Base-by-base conservation (phyloP, 2,888 invertebrate species). In the Amiota minor region DNA sequence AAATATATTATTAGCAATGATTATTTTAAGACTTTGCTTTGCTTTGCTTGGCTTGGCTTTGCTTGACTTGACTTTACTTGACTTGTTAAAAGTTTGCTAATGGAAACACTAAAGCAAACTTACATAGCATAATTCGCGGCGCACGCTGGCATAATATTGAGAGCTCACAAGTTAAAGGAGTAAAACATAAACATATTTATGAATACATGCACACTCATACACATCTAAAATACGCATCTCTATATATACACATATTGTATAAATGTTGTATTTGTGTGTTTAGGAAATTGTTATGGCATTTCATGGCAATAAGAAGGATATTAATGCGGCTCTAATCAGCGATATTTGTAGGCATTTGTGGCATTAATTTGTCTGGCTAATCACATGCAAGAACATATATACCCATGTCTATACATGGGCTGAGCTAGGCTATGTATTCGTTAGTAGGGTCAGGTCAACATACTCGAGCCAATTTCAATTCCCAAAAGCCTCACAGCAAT, bases 1-100 rank as follows among this genome's bases (percentile, higher is more conserved):
- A 71, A 77, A 64, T 74, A 75, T 75, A 73, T 75, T 53, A 75
- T 64, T 67, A 49, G 67, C 67, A 59, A 72, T 72, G 65, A 72
- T 56, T 72, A 72, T 72, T 55, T 23, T 45, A 59, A 70, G 47
- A 49, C 55, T 59, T 65, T 65, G 65, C n/a, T 61, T 49, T 50
- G 49, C 49, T 49, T 64, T 2, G 20, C 64, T 12, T 11, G 1
- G 11, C 18, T 59, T 16, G 12, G 59, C 59, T n/a, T n/a, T 2
- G 18, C 23, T 23, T 23, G 23, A 3, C 23, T 23, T 23, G 23
- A 3, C 23, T 23, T 23, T 3, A 3, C 23, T 23, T 23, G 23
- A 1, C 23, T 47, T 64, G 55, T 62, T 53, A 23, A 74, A 75
- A 76, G 53, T 77, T 76, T 74, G 45, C 20, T 56, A 71, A 69